Evolutionary conservation across 2,113 vertebrate genomes (phyloP), one percentile per base, ranked within the genome.

Genomic region (Brachypodius melanocephalos): DNA sequence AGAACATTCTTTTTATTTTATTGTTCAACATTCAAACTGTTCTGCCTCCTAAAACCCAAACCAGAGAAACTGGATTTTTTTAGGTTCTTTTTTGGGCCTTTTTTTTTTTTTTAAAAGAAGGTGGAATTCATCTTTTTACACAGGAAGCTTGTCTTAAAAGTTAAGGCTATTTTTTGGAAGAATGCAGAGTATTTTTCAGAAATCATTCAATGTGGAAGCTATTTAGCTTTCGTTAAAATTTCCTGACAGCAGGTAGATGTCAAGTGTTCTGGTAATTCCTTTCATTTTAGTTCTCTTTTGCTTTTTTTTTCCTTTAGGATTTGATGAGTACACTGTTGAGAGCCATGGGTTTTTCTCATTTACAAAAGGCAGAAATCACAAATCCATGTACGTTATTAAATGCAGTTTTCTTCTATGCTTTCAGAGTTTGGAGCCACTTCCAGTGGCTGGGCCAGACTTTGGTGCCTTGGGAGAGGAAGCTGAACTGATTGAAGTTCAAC

Each of bases 351-450:
- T 49, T 62, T 63, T 59, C 59, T 59, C 15, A 32, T 36, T 48
- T 46, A n/a, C 32, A 19, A 31, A 82, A 89, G 31, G 6, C 17
- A 10, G 48, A 29, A 36, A 29, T 57, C 29, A 45, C 49, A 51
- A 58, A 59, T 29, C 11, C 0, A 0, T 2, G 0, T 42, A 29
- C 29, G 6, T 0, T 25, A 4, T 45, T 69, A 65, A 82, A 62
- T 20, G 21, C 31, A 19, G 19, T 43, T 90, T 80, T 57, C 28
- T 59, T 59, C 8, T 58, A 8, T 55, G 7, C 38, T 94, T 85
- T 89, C 95, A 99, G 99, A 99, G 99, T 91, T 82, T 99, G 97
- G 99, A 99, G 86, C 98, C 99, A 26, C 98, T 99, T 78, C 99
- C 99, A 2, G 94, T 98, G 95, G 89, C 97, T 17, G 99, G 99